Conservation (phyloP, 2,797 vertebrate species). For the Perodicticus potto region DNA sequence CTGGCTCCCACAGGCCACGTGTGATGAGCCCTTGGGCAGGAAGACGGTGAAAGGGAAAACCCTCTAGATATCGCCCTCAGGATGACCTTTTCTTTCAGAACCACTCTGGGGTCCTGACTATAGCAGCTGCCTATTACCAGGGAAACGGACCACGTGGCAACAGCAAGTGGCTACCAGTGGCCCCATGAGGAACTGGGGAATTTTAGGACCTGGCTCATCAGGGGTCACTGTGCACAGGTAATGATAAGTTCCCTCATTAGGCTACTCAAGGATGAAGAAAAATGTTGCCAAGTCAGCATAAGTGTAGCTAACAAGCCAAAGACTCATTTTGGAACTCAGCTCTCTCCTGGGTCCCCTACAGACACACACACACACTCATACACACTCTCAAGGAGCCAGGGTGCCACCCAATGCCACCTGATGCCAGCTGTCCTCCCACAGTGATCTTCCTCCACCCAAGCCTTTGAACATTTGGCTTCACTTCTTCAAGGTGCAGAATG, state of each 20-base stretch:
- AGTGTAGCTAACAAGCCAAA: background rate
- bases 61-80: fast-evolving
- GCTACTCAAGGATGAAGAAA: background rate
- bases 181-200: too few species aligned
- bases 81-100: background rate
- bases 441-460: too few species aligned
- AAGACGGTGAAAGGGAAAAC: background rate
- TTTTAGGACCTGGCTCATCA: background rate
- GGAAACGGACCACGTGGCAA: background rate
- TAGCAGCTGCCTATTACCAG: background rate
- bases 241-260: background rate
- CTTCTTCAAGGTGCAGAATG: too few species aligned
- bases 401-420: too few species aligned
- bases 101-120: background rate
- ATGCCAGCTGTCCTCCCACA: too few species aligned
- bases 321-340: fast-evolving
- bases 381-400: too few species aligned
- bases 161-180: background rate
- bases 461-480: too few species aligned
- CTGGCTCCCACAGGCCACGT: background rate
- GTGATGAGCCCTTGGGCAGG: background rate
- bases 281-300: background rate
- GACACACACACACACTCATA: too few species aligned
- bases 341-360: background rate
- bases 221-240: background rate